Conservation (phyloP, 2,797 vertebrate genomes). For the Craterocephalus amniculus region DNA sequence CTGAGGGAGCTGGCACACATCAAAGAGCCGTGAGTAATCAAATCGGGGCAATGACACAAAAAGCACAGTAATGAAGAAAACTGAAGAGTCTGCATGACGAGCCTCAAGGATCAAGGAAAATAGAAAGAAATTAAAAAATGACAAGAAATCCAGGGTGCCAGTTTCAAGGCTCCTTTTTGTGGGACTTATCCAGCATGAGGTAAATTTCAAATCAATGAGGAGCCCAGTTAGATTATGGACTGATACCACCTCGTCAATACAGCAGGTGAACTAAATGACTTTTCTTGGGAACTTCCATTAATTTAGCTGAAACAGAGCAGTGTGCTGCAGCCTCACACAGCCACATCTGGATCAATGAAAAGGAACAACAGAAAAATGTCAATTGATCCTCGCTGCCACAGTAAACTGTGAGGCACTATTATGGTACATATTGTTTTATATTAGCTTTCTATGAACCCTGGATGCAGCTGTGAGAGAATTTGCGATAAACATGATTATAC, state of each 20-base stretch:
- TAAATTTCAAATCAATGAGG: constrained; percentile 59
- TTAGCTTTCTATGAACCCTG: not conserved
- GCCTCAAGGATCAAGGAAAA: not conserved
- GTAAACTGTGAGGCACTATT: constrained; percentile 5
- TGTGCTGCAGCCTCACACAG: constrained; percentile 30
- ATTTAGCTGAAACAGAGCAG: constrained; percentile 62
- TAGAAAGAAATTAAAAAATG: not conserved
- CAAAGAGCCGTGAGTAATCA: constrained; percentile 32
- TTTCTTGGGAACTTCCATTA: constrained; percentile 56
- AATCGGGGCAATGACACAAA: constrained; percentile 39
- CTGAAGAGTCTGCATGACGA: not conserved
- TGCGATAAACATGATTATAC: not conserved
- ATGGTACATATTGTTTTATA: constrained; percentile 4
- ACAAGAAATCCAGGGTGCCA: not conserved
- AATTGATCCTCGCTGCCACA: constrained; percentile 34
- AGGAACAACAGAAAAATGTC: constrained; percentile 35
- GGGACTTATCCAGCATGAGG: constrained; percentile 20
- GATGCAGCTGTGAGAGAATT: not conserved
- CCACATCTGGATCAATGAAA: constrained; percentile 42
- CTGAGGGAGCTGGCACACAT: constrained; percentile 30
- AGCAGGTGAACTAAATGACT: constrained; percentile 50
- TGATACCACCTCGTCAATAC: constrained; percentile 46
- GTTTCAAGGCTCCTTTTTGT: constrained; percentile 3
- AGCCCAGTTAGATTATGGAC: constrained; percentile 54
- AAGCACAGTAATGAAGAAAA: constrained; percentile 29